Base-by-base conservation (phyloP, 1,140 invertebrate genomes). In the Ips nitidus region DNA sequence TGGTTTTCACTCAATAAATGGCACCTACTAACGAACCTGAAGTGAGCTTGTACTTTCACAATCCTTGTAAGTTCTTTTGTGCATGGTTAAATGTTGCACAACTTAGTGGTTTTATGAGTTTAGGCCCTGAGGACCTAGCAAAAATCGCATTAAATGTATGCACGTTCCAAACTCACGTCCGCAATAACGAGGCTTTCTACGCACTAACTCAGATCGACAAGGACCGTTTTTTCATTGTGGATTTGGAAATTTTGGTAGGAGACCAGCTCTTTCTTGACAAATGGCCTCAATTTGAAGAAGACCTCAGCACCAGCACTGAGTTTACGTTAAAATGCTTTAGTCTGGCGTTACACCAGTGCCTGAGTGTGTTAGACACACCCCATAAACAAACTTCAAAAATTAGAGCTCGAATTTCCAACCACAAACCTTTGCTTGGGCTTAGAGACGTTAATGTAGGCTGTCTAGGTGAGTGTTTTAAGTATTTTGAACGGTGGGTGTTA, bases 391-490 rank as follows among this genome's bases (percentile, higher is more conserved):
- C 86, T 7, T 83, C 85, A 2, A 78, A 82, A 7, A 82, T 90
- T 52, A 79, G 83, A 79, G 86, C 89, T 2, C 84, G 90, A 80
- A 81, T 94, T 74, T 79, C 87, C 40, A 92, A 93, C 81, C 88
- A 88, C 81, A 83, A 87, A 71, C 87, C 89, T 52, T 75, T 89
- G 4, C 82, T 89, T 57, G 85, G 86, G 52, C 80, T 94, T 37
- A 89, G 89, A 80, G 86, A 89, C 80, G 81, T 95, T 41, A 93
- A 93, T 85, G 86, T 91, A 3, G 89, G 88, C 78, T 88, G 86
- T 79, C 92, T 89, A 86, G 91, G 91, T 91, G 84, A 80, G 77
- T 58, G 58, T n/a, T 55, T 42, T 47, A 8, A 47, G 58, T 55
- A 64, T 6, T 67, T 73, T 60, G 42, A 38, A 53, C 2, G 22